Conservation (phyloP, 2,888 invertebrate species). For the Meiosimyza decipiens region DNA sequence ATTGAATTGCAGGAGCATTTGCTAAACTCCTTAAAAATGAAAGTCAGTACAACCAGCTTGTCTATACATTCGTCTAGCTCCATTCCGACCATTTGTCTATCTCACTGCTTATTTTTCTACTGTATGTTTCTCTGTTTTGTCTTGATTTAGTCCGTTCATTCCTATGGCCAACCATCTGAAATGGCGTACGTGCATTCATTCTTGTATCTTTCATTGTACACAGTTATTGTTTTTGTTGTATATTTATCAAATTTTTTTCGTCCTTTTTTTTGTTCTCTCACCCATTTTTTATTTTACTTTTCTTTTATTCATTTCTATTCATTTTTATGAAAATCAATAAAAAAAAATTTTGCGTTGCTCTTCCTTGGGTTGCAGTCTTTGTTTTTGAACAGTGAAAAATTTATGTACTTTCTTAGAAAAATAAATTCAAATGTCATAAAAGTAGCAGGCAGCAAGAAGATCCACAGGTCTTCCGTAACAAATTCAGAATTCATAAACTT, state of each 20-base stretch:
- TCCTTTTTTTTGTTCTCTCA: not conserved
- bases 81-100: not conserved
- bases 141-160: too few relatives aligned
- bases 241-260: not conserved
- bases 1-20: too few relatives aligned
- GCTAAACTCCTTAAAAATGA: too few relatives aligned
- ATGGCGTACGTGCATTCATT: not conserved
- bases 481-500: too few relatives aligned
- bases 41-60: not conserved
- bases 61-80: not conserved
- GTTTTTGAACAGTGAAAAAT: not conserved
- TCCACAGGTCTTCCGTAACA: too few relatives aligned
- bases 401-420: not conserved
- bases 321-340: slow-evolving; percentile 30
- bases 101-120: not conserved
- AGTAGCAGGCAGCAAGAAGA: too few relatives aligned
- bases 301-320: not conserved
- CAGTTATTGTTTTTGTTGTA: not conserved
- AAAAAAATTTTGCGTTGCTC: slow-evolving; percentile 8
- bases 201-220: not conserved
- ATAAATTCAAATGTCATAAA: too few relatives aligned
- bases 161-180: too few relatives aligned
- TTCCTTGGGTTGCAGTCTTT: not conserved
- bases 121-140: not conserved
- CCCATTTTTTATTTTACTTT: slow-evolving; percentile 13